Evolutionary conservation across 53 echinoderm and acorn worm species (phyloP).

Genomic region (Crossaster papposus): DNA sequence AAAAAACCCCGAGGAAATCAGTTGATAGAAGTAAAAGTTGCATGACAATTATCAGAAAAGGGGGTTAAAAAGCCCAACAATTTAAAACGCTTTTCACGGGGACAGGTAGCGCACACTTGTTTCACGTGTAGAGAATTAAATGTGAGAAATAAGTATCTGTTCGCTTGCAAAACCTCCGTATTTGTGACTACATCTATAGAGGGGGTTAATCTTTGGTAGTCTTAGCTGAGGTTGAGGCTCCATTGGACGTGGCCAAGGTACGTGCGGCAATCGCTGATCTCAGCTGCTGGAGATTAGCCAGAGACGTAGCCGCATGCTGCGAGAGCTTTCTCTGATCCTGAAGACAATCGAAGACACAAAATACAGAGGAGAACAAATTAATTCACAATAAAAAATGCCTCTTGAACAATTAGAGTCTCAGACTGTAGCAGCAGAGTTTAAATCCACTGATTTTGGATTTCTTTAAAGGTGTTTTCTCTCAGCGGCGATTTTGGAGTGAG

Average conservation of each 20-base stretch:
- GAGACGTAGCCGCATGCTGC: constrained; percentile 37
- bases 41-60: no score
- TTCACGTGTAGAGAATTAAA: no score
- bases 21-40: neutral
- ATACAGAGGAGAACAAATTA: neutral
- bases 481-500: no score
- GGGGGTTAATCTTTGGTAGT: neutral
- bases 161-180: neutral
- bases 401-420: neutral
- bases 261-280: constrained; percentile 16
- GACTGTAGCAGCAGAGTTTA: no score
- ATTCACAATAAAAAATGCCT: neutral
- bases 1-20: neutral
- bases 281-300: constrained; percentile 34
- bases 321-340: constrained; percentile 38
- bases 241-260: neutral
- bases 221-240: constrained; percentile 10
- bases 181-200: neutral
- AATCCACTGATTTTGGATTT: no score
- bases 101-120: no score
- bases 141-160: neutral
- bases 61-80: no score
- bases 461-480: no score
- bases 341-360: neutral
- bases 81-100: no score